Evolutionary conservation across 2,113 vertebrate genomes (phyloP).

Genomic region (Campylomormyrus tamandua): DNA sequence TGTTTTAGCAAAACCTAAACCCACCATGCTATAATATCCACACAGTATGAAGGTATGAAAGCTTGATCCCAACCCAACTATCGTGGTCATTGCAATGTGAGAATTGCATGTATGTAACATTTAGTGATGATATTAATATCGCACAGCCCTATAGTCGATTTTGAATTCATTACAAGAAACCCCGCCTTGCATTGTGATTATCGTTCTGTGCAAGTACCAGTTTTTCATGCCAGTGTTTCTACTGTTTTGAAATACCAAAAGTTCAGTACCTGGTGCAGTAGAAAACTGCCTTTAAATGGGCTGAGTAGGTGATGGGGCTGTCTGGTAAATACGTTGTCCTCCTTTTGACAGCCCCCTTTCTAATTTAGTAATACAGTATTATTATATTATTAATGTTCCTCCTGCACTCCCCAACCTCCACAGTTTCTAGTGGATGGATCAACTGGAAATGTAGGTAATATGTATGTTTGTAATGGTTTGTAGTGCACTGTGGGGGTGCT

Average conservation of each 20-base stretch:
- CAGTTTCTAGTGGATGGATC: not conserved
- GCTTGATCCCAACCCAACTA: not conserved
- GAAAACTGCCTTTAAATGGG: not conserved
- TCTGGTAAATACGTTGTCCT: not conserved
- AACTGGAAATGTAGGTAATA: not conserved
- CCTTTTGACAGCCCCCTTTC: not conserved
- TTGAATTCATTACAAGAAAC: not conserved
- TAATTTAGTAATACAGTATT: not conserved
- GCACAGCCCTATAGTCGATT: not conserved
- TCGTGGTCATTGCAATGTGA: not conserved
- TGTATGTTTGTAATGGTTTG: not conserved
- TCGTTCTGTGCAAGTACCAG: not conserved
- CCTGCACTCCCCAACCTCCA: not conserved
- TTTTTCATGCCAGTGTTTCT: not conserved
- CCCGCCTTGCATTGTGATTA: not conserved
- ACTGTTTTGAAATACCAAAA: not conserved
- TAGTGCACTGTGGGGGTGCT: not conserved
- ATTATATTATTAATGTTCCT: not conserved
- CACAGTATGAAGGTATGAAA: not conserved
- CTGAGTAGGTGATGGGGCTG: not conserved
- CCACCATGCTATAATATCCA: not conserved
- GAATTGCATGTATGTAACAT: not conserved
- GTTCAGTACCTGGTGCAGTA: not conserved
- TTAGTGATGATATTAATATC: not conserved
- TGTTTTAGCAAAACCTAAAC: not conserved